Conservation (phyloP, 1,140 invertebrate species). For the Telenomus remus region DNA sequence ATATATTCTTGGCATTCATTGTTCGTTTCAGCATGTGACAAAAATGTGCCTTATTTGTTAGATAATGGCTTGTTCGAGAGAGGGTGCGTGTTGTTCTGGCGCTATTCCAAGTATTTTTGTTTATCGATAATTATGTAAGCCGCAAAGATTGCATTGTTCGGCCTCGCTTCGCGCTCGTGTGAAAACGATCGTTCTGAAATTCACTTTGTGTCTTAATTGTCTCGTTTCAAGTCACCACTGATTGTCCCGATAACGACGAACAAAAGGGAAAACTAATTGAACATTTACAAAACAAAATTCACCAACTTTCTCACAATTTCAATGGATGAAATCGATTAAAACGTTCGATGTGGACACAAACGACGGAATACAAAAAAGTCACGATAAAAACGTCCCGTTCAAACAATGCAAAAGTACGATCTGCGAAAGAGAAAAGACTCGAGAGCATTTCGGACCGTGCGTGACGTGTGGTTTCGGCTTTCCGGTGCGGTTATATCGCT, state of each 20-base stretch:
- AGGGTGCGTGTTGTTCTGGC: constrained; percentile 9
- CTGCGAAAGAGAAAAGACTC: background rate
- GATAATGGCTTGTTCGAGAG: constrained; percentile 8
- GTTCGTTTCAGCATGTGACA: constrained; percentile 32
- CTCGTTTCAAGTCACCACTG: no score
- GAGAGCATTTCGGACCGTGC: constrained; percentile 36
- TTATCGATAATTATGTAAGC: background rate
- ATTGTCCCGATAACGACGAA: no score
- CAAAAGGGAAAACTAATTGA: no score
- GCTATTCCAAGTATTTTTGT: constrained; percentile 10
- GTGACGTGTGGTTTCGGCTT: constrained; percentile 52
- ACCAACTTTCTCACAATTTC: no score
- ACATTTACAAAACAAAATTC: no score
- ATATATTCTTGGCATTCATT: constrained; percentile 36
- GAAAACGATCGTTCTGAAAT: no score
- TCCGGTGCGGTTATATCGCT: constrained; percentile 55
- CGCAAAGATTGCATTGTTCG: no score
- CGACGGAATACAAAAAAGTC: no score
- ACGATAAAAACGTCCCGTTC: background rate
- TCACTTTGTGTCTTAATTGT: no score
- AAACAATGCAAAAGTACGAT: constrained; percentile 15
- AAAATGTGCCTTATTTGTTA: constrained; percentile 29
- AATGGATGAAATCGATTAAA: no score
- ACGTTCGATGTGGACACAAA: no score
- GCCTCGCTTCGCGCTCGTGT: no score